These are phyloP conservation scores for Megaustenia siamemsis DNA, from an alignment of 2,888 invertebrate species.

Conservation along the genomic window DNA sequence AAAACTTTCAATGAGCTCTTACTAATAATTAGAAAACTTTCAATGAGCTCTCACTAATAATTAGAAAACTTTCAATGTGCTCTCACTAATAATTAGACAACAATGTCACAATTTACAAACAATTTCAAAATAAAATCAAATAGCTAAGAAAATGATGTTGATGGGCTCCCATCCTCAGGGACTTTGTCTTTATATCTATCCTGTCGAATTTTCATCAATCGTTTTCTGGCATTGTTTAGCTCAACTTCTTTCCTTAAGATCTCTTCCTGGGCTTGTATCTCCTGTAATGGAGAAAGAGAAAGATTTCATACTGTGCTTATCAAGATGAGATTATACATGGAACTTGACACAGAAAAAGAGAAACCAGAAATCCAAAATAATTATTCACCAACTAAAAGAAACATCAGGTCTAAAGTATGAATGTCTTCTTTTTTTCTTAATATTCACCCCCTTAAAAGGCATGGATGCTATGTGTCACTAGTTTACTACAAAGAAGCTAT, in stretches of 20 bases:
- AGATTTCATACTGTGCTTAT: too few species aligned
- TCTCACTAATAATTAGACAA: background rate
- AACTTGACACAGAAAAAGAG: too few species aligned
- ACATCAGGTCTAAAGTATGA: too few species aligned
- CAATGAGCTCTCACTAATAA: background rate
- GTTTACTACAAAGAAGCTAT: too few species aligned
- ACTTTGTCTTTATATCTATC: constrained; percentile 86
- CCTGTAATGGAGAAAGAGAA: constrained; percentile 63
- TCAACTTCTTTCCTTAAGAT: constrained; percentile 96
- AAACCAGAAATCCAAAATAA: too few species aligned
- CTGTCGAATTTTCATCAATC: constrained; percentile 93
- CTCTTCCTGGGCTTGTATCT: constrained; percentile 81
- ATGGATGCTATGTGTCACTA: too few species aligned
- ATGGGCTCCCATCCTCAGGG: constrained; percentile 57
- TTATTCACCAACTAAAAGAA: too few species aligned
- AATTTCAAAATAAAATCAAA: background rate
- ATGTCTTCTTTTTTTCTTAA: too few species aligned
- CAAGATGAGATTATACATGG: too few species aligned
- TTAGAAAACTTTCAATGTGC: background rate
- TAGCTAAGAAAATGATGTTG: background rate
- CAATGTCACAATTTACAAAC: background rate
- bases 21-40: background rate
- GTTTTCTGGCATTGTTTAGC: constrained; percentile 93
- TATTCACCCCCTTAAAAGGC: too few species aligned
- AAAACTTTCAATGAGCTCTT: too few species aligned